phyloP scores from a whole-genome alignment of 1,140 invertebrate species.

The Leguminivora glycinivorella region DNA sequence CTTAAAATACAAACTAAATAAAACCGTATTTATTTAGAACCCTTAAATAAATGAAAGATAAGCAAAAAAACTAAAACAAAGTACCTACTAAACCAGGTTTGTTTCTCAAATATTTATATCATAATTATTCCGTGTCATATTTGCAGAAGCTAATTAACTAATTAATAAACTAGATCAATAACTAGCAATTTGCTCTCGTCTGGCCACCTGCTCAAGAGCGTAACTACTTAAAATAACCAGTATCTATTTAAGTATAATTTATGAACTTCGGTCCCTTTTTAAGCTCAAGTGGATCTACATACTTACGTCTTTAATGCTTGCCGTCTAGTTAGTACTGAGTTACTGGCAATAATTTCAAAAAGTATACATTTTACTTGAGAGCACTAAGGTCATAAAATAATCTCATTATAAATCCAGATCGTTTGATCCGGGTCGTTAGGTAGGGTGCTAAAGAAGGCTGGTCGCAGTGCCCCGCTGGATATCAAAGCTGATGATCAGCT shows the following conservation, averaged over 20 bases:
- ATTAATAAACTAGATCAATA: constrained; percentile 5
- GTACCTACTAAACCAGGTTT: not conserved
- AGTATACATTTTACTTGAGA: not conserved
- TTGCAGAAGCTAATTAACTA: constrained; percentile 7
- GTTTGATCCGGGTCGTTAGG: too few species aligned
- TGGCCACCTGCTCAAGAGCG: constrained; percentile 31
- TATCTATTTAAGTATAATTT: constrained; percentile 67
- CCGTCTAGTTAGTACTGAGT: constrained; percentile 35
- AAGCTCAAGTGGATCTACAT: constrained; percentile 55
- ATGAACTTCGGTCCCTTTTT: constrained; percentile 44
- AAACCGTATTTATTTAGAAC: too few species aligned
- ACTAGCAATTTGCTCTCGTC: constrained; percentile 9
- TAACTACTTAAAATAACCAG: constrained; percentile 52
- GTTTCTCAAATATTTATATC: not conserved
- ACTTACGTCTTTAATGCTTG: constrained; percentile 26
- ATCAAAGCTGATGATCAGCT: too few species aligned
- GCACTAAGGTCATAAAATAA: constrained; percentile 2
- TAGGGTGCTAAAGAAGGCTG: too few species aligned
- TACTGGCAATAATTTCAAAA: constrained; percentile 31
- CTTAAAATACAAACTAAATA: too few species aligned
- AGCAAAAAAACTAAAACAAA: too few species aligned
- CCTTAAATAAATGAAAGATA: too few species aligned
- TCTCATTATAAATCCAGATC: too few species aligned
- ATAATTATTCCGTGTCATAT: not conserved
- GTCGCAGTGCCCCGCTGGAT: too few species aligned